Conservation (phyloP, 2,113 vertebrate genomes). For the Phylloscopus whistleri region DNA sequence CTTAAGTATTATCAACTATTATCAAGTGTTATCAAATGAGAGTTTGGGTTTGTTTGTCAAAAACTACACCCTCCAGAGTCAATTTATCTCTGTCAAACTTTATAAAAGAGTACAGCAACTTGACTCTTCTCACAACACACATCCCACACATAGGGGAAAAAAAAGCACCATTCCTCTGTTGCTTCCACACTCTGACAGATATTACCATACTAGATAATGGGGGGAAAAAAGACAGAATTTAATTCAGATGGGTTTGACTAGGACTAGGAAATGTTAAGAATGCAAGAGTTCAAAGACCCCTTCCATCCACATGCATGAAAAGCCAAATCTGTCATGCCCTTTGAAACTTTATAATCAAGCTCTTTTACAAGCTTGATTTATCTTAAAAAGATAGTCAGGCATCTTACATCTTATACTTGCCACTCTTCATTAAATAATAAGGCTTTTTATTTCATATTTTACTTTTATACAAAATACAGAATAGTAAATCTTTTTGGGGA, state of each 20-base stretch:
- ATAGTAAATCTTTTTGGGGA: not conserved
- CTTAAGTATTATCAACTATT: not conserved
- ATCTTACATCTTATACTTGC: not conserved
- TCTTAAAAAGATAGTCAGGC: not conserved
- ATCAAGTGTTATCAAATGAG: not conserved
- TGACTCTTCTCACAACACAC: not conserved
- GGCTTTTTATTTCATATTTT: not conserved
- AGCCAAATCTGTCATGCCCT: not conserved
- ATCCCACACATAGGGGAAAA: not conserved
- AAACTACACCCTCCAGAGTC: not conserved
- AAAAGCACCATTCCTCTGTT: not conserved
- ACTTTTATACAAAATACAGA: not conserved
- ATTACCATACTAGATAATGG: not conserved
- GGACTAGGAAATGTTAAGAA: not conserved
- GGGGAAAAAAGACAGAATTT: not conserved
- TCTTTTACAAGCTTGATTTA: not conserved
- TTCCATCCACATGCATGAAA: not conserved
- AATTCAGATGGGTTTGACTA: not conserved
- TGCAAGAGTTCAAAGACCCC: not conserved
- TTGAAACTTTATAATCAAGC: not conserved
- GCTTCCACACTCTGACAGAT: not conserved
- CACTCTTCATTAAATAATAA: not conserved
- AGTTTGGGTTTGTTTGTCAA: not conserved
- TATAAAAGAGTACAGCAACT: not conserved
- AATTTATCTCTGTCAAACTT: not conserved